These are phyloP conservation scores for Phodopus roborovskii DNA, from an alignment of 2,113 vertebrate species.

Conservation along the genomic window DNA sequence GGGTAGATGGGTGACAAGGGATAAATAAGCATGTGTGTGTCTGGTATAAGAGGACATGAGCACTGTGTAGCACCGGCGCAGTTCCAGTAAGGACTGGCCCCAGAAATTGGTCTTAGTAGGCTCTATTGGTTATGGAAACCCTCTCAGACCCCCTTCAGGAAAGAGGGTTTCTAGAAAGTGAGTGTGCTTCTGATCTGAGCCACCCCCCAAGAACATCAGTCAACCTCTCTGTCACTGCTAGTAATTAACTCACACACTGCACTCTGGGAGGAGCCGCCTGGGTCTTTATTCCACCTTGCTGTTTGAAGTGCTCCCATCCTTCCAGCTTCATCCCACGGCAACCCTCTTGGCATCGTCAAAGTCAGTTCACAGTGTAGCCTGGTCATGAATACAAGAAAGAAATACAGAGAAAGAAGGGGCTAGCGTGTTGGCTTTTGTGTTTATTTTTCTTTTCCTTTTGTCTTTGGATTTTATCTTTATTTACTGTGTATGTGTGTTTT, in stretches of 20 bases:
- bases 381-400: not conserved
- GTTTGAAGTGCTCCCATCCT: not conserved
- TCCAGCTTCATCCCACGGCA: not conserved
- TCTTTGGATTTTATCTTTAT: not conserved
- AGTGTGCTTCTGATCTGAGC: not conserved
- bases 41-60: conserved; percentile 1
- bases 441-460: not conserved
- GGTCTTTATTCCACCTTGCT: not conserved
- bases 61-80: not conserved
- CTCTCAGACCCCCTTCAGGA: not conserved
- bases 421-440: not conserved
- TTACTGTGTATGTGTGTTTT: not conserved
- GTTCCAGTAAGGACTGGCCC: not conserved
- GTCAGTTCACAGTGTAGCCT: conserved; percentile 15
- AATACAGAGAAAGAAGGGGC: not conserved
- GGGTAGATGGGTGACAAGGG: not conserved
- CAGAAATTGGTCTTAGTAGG: not conserved
- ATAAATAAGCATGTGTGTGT: not conserved
- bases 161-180: conserved; percentile 34
- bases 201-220: not conserved
- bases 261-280: not conserved
- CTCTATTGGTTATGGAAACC: conserved; percentile 30
- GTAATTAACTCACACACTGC: not conserved
- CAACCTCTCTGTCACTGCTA: not conserved
- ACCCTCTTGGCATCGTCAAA: not conserved